Base-by-base conservation (phyloP, 1,140 invertebrate genomes). In the Laupala kohalensis region DNA sequence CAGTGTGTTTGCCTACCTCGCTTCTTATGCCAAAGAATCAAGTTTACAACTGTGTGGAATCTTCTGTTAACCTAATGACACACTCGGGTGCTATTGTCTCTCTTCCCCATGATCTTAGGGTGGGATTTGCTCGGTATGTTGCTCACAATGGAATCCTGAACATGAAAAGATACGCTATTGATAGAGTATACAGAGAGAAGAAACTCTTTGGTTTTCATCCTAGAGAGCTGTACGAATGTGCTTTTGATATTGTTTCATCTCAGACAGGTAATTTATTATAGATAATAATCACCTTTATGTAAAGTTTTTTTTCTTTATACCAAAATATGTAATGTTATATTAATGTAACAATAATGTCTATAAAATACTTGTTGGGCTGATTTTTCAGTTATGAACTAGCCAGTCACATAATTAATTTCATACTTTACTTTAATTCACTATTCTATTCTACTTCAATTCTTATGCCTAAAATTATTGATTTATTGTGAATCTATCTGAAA, bases 241-340 rank as follows among this genome's bases (percentile, higher is more conserved):
- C 92, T 4, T 97, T 97, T 82, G 96, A 98, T 79, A 94, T 97
- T 74, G 90, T 97, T 13, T 90, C 89, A 24, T 86, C 92, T 3
- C 86, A 80, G 66, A 80, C 83, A 73, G 86, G 87, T 87, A 79
- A 23, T n/a, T n/a, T n/a, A n/a, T n/a, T n/a, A n/a, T n/a, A n/a
- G n/a, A n/a, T n/a, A n/a, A n/a, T n/a, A 62, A 62, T n/a, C n/a
- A 62, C 53, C 53, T 62, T 62, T 62, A 13, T 62, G 12, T 62
- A 13, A 62, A 13, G 12, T 62, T 62, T 62, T 62, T 13, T 62
- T 62, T 62, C 12, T 62, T 62, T 62, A 62, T 62, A n/a, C n/a
- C n/a, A n/a, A n/a, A n/a, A n/a, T n/a, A n/a, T n/a, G 25, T 66
- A 66, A 25, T 66, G 3, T 66, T 3, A 15, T 66, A 25, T 15